Conservation (phyloP, 2,113 vertebrate species). For the Scatophagus argus region DNA sequence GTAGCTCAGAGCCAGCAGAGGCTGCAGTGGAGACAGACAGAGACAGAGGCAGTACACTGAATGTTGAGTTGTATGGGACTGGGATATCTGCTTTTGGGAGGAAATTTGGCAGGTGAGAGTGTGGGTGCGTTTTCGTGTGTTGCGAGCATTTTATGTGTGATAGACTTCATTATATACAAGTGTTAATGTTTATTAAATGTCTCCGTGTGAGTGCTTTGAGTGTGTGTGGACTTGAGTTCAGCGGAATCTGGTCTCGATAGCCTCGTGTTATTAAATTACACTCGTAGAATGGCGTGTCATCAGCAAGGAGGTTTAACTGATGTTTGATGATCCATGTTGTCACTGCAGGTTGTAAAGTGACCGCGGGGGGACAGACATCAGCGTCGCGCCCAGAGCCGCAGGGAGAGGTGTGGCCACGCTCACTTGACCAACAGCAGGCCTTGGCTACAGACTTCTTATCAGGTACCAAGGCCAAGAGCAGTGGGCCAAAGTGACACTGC, state of each 20-base stretch:
- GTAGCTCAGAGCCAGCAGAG: constrained; percentile 76
- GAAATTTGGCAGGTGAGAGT: constrained; percentile 62
- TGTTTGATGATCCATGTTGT: constrained; percentile 44
- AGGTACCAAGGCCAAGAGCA: constrained; percentile 57
- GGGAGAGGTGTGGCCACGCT: constrained; percentile 65
- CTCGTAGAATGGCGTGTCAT: neutral
- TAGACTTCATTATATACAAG: neutral
- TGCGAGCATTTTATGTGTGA: neutral
- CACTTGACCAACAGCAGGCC: constrained; percentile 69
- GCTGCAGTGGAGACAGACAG: constrained; percentile 65
- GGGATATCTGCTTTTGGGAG: constrained; percentile 54
- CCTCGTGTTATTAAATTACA: constrained; percentile 4
- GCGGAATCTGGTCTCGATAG: neutral
- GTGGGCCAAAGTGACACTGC: neutral
- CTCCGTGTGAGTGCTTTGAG: neutral
- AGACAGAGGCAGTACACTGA: constrained; percentile 53
- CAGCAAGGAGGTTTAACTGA: constrained; percentile 20
- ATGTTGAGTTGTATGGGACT: constrained; percentile 56
- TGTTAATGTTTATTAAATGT: constrained; percentile 5
- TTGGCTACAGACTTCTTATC: constrained; percentile 66
- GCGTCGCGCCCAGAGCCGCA: constrained; percentile 63
- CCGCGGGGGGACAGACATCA: constrained; percentile 63
- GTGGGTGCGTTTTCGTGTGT: neutral
- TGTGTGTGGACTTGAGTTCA: neutral
- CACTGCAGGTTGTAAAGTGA: constrained; percentile 66